Evolutionary conservation across 2,113 vertebrate species (phyloP).

Genomic region (Oryzias woworae): DNA sequence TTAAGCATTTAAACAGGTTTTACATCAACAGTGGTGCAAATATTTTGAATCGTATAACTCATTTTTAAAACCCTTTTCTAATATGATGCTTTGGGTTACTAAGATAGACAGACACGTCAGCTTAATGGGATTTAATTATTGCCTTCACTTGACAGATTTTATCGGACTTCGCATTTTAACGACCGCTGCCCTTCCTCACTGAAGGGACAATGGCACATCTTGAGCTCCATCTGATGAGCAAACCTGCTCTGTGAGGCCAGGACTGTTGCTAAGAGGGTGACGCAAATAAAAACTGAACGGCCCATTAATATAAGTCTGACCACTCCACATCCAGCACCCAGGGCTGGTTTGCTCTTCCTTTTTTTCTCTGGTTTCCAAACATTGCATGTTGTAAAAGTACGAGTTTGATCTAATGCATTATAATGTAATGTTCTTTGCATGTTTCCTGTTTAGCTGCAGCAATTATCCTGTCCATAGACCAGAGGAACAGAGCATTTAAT

Average conservation of each 20-base stretch:
- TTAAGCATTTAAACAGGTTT: no score
- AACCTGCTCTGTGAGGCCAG: constrained; percentile 52
- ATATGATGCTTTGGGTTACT: no score
- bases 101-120: background rate
- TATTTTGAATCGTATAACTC: no score
- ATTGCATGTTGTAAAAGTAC: background rate
- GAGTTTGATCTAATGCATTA: background rate
- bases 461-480: no score
- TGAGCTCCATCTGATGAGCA: constrained; percentile 32
- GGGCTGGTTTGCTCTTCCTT: constrained; percentile 41
- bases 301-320: constrained; percentile 64
- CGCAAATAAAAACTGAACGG: constrained; percentile 61
- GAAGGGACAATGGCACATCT: constrained; percentile 11
- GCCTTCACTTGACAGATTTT: background rate
- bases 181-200: constrained; percentile 9
- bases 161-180: constrained; percentile 24
- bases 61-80: no score
- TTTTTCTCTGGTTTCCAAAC: constrained; percentile 2
- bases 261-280: constrained; percentile 48
- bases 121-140: background rate
- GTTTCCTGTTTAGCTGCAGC: no score
- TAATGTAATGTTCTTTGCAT: no score
- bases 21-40: background rate
- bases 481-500: no score
- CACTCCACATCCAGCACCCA: constrained; percentile 23